Conservation (phyloP, 2,888 invertebrate species). For the Mimachlamys varia region DNA sequence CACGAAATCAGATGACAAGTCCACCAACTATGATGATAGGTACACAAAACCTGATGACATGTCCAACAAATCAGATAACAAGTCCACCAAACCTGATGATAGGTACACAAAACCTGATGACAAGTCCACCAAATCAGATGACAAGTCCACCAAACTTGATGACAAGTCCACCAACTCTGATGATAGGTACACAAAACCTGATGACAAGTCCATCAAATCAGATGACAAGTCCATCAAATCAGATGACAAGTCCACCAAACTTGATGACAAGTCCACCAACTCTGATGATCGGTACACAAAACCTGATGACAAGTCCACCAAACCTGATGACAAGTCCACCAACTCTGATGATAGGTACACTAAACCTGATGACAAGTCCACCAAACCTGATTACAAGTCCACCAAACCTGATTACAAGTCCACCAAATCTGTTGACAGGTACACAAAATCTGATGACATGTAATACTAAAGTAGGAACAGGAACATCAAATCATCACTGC, state of each 20-base stretch:
- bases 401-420: background rate
- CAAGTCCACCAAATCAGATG: background rate
- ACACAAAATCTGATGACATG: background rate
- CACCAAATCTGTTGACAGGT: background rate
- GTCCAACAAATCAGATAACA: background rate
- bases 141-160: background rate
- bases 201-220: background rate
- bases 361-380: background rate
- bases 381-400: background rate
- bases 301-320: background rate
- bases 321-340: background rate
- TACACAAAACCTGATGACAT: background rate
- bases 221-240: background rate
- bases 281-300: background rate
- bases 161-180: background rate
- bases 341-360: too few species aligned
- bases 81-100: background rate
- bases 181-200: background rate
- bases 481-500: background rate
- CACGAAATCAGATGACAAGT: background rate
- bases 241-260: too few species aligned
- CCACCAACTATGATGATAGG: too few species aligned
- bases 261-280: background rate
- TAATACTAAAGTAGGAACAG: background rate
- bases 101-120: background rate